These are phyloP conservation scores for Cylloceria caligata DNA, from an alignment of 2,888 invertebrate species.

Conservation along the genomic window DNA sequence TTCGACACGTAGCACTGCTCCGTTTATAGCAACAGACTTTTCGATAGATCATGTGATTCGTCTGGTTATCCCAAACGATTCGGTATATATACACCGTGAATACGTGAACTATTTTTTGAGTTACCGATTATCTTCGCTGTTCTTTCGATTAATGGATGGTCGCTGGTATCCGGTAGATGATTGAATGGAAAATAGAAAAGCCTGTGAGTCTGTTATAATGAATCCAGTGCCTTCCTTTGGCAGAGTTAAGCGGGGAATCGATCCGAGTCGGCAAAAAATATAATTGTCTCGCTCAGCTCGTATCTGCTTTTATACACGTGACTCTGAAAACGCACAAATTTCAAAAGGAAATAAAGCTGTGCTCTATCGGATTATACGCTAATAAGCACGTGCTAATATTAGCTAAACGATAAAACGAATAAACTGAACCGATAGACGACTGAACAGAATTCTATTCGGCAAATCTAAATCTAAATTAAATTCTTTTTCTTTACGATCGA, in stretches of 20 bases:
- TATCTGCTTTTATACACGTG: neutral
- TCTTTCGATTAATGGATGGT: conserved; percentile 39
- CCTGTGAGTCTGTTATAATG: conserved; percentile 32
- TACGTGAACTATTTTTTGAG: conserved; percentile 16
- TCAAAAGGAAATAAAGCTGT: neutral
- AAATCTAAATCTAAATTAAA: too few relatives aligned
- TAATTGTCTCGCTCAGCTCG: neutral
- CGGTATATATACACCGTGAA: neutral
- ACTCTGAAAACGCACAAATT: neutral
- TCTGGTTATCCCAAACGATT: conserved; percentile 32
- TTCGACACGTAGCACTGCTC: conserved; percentile 45
- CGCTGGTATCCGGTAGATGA: conserved; percentile 29
- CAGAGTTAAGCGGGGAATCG: neutral
- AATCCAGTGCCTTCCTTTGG: neutral
- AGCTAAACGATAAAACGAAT: too few relatives aligned
- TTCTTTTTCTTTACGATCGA: neutral
- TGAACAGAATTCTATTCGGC: too few relatives aligned
- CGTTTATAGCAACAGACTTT: conserved; percentile 18
- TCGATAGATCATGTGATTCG: conserved; percentile 46
- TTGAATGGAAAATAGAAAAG: conserved; percentile 46
- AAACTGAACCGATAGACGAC: too few relatives aligned
- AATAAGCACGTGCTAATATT: too few relatives aligned
- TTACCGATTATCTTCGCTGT: conserved; percentile 39
- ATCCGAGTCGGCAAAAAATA: neutral
- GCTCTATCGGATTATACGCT: neutral